Conservation (phyloP, 2,888 invertebrate genomes). For the Rhaphigaster nebulosa region DNA sequence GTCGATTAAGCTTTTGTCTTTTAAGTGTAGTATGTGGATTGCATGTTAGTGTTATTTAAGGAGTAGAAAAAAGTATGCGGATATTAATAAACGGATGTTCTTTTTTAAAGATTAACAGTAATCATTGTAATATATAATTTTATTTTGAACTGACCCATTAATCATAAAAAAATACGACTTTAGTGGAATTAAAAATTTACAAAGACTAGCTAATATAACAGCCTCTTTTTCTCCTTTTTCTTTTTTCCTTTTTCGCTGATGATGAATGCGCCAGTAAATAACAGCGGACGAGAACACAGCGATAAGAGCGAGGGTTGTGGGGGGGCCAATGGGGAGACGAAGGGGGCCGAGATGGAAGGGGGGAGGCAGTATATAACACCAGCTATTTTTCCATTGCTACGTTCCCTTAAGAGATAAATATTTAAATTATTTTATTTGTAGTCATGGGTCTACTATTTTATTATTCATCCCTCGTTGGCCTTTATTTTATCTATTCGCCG, state of each 20-base stretch:
- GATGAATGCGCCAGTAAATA: constrained; percentile 37
- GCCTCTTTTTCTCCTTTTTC: neutral
- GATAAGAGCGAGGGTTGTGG: neutral
- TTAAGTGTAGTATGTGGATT: too few species aligned
- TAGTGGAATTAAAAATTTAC: constrained; percentile 11
- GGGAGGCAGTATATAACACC: constrained; percentile 20
- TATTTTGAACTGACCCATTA: neutral
- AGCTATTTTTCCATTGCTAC: constrained; percentile 20
- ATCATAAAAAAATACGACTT: neutral
- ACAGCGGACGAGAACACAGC: neutral
- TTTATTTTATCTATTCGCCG: neutral
- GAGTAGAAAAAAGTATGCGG: too few species aligned
- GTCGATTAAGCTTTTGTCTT: too few species aligned
- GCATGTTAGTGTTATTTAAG: too few species aligned
- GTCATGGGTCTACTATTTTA: constrained; percentile 14
- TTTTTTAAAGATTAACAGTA: too few species aligned
- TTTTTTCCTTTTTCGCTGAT: neutral
- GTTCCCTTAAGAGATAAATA: constrained; percentile 32
- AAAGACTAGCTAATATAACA: constrained; percentile 16
- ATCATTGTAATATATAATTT: neutral
- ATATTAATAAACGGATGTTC: too few species aligned
- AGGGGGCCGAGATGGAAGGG: neutral
- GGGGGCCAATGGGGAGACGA: neutral
- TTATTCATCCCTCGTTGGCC: neutral
- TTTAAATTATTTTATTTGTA: constrained; percentile 42